Conservation (phyloP, 2,113 vertebrate genomes). For the Gulo gulo region DNA sequence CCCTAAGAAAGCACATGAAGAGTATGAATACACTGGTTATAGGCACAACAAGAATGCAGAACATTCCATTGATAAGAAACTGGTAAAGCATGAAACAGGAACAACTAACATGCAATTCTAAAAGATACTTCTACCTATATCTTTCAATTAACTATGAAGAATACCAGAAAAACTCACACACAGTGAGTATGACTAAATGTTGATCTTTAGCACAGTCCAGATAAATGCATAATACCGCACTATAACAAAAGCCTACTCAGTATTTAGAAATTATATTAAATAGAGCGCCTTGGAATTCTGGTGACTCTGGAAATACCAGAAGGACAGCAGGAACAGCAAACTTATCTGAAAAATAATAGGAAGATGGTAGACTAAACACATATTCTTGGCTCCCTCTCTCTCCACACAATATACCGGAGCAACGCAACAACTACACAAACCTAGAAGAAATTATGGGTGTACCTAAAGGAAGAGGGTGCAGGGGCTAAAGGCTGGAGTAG, state of each 20-base stretch:
- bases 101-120: slow-evolving; percentile 58
- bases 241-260: background rate
- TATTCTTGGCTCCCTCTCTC: background rate
- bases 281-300: background rate
- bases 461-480: background rate
- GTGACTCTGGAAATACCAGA: background rate
- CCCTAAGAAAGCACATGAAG: background rate
- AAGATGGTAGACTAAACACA: background rate
- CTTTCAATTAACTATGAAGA: slow-evolving; percentile 10
- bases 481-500: background rate
- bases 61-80: background rate
- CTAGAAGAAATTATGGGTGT: background rate
- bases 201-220: slow-evolving; percentile 57
- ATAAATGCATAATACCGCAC: slow-evolving; percentile 21
- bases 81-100: slow-evolving; percentile 73
- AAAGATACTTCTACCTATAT: slow-evolving; percentile 69
- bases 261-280: slow-evolving; percentile 7
- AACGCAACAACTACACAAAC: background rate
- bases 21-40: background rate
- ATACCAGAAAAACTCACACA: slow-evolving; percentile 36
- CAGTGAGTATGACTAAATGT: slow-evolving; percentile 23
- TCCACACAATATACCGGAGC: background rate
- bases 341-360: background rate
- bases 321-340: background rate
- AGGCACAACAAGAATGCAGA: slow-evolving; percentile 13